Conservation (phyloP, 92 coral and sea anemone species). For the Porites divaricata region DNA sequence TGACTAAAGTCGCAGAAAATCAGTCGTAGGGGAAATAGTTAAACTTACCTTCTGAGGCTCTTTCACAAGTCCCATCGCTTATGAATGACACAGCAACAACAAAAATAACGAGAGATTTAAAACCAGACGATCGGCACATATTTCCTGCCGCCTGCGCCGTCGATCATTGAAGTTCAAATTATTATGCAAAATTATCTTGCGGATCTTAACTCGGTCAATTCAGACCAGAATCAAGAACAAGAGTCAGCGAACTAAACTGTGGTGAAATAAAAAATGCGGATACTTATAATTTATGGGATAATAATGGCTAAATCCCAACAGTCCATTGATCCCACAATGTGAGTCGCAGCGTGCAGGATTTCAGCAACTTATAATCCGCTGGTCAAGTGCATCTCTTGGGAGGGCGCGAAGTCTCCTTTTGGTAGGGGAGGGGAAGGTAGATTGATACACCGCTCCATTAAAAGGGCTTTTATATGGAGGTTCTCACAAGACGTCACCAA, state of each 20-base stretch:
- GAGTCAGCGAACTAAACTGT: background rate
- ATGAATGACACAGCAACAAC: background rate
- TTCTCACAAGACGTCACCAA: too few species aligned
- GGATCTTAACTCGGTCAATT: background rate
- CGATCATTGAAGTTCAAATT: background rate
- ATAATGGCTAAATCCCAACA: constrained; percentile 14
- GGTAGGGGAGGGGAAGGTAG: too few species aligned
- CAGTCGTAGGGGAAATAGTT: background rate
- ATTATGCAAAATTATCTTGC: background rate
- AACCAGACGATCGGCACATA: constrained; percentile 1
- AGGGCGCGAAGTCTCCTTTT: constrained; percentile 22
- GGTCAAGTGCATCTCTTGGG: background rate
- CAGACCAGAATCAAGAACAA: background rate
- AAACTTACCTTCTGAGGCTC: background rate
- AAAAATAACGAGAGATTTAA: background rate
- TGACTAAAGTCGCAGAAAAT: background rate
- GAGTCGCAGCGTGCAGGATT: background rate
- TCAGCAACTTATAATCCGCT: background rate
- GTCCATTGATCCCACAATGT: background rate
- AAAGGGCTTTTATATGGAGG: too few species aligned
- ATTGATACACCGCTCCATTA: too few species aligned
- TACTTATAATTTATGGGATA: background rate
- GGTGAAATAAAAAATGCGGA: background rate
- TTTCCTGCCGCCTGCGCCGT: background rate
- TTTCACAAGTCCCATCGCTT: constrained; percentile 1